Percentiles rank a stretch among this genome's conserved stretches.
Conservation (phyloP, 2,888 invertebrate genomes). For the Temnothorax ravouxi region DNA sequence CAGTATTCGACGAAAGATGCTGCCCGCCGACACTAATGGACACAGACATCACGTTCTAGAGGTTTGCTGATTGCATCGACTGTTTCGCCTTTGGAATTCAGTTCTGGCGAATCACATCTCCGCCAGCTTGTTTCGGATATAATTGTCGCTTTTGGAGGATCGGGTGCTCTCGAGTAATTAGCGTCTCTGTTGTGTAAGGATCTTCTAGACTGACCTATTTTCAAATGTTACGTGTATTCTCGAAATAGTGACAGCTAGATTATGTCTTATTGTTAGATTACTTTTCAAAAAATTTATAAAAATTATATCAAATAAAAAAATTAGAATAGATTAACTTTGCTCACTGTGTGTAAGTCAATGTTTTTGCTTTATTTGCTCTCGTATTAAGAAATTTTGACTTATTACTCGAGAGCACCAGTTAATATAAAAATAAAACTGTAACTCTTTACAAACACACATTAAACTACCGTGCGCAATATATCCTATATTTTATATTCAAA, state of each 20-base stretch:
- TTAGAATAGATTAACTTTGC: neutral
- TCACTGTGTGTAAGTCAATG: neutral
- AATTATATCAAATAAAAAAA: neutral
- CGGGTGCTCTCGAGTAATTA: conserved; percentile 1
- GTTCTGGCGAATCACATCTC: neutral
- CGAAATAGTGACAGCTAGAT: neutral
- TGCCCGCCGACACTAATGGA: neutral
- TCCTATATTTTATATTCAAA: neutral
- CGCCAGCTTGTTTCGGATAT: conserved; percentile 21
- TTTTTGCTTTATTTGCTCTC: neutral
- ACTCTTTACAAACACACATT: neutral
- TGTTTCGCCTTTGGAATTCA: conserved; percentile 19
- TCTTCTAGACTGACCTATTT: conserved; percentile 1
- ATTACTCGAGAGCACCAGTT: neutral
- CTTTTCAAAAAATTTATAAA: neutral
- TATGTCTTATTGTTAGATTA: neutral
- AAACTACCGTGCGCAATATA: neutral
- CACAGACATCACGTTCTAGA: neutral
- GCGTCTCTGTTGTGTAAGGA: neutral
- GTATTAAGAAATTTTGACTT: neutral
- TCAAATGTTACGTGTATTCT: neutral
- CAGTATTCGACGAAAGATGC: conserved; percentile 2
- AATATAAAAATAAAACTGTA: neutral
- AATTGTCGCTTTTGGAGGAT: conserved; percentile 17
- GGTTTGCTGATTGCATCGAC: conserved; percentile 25